Base-by-base conservation (phyloP, 2,888 invertebrate species). In the Heliconius sara region DNA sequence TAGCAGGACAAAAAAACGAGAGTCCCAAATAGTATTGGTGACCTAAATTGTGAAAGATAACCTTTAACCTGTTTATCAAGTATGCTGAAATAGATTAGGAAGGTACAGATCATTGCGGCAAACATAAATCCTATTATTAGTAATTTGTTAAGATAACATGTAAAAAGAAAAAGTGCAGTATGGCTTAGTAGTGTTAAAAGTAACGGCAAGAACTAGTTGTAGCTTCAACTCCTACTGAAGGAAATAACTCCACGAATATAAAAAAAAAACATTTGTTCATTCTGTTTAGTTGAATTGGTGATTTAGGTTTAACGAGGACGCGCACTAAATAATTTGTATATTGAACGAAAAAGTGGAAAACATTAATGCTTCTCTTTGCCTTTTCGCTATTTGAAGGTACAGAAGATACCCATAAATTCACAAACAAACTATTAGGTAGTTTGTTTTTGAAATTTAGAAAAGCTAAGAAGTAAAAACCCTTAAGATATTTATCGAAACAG, bases 1-100 rank as follows among this genome's bases (percentile, higher is more conserved):
- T 92, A 94, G 87, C 92, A 85, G 93, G 85, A 86, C 92, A 93
- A 88, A 93, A 93, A 91, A 86, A 85, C 85, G 88, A 88, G 88
- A 88, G 88, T 88, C 85, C 88, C 88, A 88, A 87, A 85, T 88
- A 88, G 90, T 89, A 89, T 88, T 90, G 90, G 89, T 92, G 90
- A 91, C 92, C 92, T 89, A 92, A 34, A 88, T 91, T 91, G 89
- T 88, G 86, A 87, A 86, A 85, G 93, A 93, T 93, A 93, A 89
- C 92, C 92, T 89, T 89, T 92, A 92, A 93, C 91, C 93, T 87
- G 85, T 84, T 71, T 90, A 81, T 79, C 81, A 73, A 79, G 16
- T 75, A 19, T 30, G 66, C 47, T 65, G 39, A 65, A 60, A 60
- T 34, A 73, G 73, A 73, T 73, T 73, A 73, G n/a, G 47, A 66